Percentiles rank a stretch among this genome's conserved stretches.
phyloP scores from a whole-genome alignment of 1,140 invertebrate species.

The Euura lappo region DNA sequence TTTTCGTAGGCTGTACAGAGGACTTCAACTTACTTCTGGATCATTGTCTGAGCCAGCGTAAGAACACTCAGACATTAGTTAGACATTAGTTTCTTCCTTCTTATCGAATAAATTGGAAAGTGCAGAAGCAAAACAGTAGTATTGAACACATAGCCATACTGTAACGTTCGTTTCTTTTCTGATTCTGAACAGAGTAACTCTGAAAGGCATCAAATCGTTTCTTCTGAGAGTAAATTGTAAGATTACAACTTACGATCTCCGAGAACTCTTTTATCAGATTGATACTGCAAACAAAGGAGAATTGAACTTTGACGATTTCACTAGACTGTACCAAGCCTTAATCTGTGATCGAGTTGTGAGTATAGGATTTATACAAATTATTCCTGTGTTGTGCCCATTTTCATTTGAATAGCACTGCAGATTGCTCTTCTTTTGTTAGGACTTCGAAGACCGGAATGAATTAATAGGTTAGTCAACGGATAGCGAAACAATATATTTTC shows the following conservation, averaged over 20 bases:
- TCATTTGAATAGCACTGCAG: conserved; percentile 14
- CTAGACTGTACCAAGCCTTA: conserved; percentile 82
- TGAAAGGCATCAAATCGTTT: conserved; percentile 93
- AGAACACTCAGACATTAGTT: too few relatives aligned
- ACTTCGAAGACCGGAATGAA: conserved; percentile 67
- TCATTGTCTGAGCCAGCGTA: too few relatives aligned
- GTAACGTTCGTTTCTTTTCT: too few relatives aligned
- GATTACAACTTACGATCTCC: conserved; percentile 82
- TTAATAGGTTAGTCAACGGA: conserved; percentile 70
- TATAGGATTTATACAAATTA: conserved; percentile 26
- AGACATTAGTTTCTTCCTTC: too few relatives aligned
- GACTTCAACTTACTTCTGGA: too few relatives aligned
- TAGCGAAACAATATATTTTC: conserved; percentile 71
- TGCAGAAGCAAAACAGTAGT: too few relatives aligned
- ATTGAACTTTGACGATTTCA: conserved; percentile 92
- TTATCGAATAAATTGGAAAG: too few relatives aligned
- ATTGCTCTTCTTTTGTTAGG: conserved; percentile 55
- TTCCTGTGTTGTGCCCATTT: neutral
- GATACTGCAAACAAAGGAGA: conserved; percentile 80
- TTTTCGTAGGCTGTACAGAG: too few relatives aligned
- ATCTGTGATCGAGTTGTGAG: conserved; percentile 80
- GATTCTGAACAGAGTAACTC: conserved; percentile 68
- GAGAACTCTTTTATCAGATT: conserved; percentile 85
- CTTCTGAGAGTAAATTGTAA: conserved; percentile 90
- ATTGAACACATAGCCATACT: too few relatives aligned